A percentile compares a stretch with the other conserved stretches of the same genome.
Evolutionary conservation across 1,140 invertebrate species (phyloP).

Genomic region (Drosophila tropicalis): DNA sequence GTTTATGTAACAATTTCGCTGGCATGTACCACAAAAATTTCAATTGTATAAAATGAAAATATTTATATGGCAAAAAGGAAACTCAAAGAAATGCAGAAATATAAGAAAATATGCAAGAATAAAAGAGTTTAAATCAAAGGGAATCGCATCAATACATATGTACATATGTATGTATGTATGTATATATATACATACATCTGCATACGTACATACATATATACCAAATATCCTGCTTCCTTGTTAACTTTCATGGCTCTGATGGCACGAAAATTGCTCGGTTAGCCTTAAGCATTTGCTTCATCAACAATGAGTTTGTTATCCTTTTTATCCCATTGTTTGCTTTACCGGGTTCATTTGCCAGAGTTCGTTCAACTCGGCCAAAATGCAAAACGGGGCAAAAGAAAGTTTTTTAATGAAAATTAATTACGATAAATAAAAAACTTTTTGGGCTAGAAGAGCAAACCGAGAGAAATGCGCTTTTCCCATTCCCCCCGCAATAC

Average conservation of each 20-base stretch:
- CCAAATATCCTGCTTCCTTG: not conserved
- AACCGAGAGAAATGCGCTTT: conserved; percentile 34
- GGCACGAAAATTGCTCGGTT: not conserved
- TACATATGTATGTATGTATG: too few species aligned
- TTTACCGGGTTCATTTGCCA: conserved; percentile 10
- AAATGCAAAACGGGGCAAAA: conserved; percentile 12
- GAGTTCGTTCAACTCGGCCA: conserved; percentile 55
- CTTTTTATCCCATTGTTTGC: conserved; percentile 3
- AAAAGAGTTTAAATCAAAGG: conserved; percentile 5
- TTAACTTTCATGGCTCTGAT: not conserved
- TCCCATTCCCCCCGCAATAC: not conserved
- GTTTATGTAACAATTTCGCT: conserved; percentile 68
- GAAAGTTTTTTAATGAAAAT: conserved; percentile 73
- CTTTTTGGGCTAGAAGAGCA: conserved; percentile 14
- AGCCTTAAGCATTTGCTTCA: conserved; percentile 1
- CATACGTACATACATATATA: too few species aligned
- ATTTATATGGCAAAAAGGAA: conserved; percentile 12
- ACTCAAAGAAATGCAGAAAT: not conserved
- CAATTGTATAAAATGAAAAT: conserved; percentile 29
- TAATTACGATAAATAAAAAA: conserved; percentile 43
- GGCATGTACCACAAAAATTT: conserved; percentile 63
- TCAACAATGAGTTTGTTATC: conserved; percentile 30
- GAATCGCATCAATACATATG: not conserved
- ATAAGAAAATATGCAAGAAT: conserved; percentile 3
- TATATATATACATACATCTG: too few species aligned